phyloP scores from a whole-genome alignment of 2,888 invertebrate species.

The Nomada ruficornis region DNA sequence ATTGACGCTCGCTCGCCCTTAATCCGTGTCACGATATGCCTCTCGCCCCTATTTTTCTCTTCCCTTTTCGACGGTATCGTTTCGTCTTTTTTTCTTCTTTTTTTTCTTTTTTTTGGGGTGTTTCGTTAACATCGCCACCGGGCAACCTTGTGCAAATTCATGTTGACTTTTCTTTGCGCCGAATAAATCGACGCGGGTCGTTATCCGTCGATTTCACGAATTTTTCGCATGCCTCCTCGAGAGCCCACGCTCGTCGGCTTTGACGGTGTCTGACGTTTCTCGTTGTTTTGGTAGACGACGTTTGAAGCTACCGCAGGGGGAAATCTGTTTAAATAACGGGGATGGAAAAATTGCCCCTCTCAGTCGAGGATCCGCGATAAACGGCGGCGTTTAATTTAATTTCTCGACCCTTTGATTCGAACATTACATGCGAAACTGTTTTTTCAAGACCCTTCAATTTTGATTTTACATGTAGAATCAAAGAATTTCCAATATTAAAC shows the following conservation, averaged over 20 bases:
- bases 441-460: too few species aligned
- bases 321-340: background rate
- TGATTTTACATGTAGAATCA: too few species aligned
- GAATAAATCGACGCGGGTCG: slow-evolving; percentile 45
- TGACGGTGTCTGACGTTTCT: slow-evolving; percentile 1
- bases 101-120: slow-evolving; percentile 43
- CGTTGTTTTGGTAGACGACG: background rate
- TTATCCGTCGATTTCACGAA: slow-evolving; percentile 42
- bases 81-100: slow-evolving; percentile 28
- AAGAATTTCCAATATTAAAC: too few species aligned
- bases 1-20: slow-evolving; percentile 74
- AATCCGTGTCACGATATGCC: slow-evolving; percentile 69
- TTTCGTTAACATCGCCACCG: slow-evolving; percentile 56
- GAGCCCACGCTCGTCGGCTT: background rate
- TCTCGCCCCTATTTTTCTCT: slow-evolving; percentile 15
- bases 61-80: slow-evolving; percentile 32
- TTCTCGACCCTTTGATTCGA: too few species aligned
- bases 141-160: slow-evolving; percentile 47
- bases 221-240: slow-evolving; percentile 36
- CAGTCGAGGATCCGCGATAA: too few species aligned
- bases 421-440: too few species aligned
- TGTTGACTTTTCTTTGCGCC: slow-evolving; percentile 63
- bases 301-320: background rate
- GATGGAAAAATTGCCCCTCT: background rate
- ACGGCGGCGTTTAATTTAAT: too few species aligned